Conservation (phyloP, 2,888 invertebrate genomes). For the Mystacides longicornis region DNA sequence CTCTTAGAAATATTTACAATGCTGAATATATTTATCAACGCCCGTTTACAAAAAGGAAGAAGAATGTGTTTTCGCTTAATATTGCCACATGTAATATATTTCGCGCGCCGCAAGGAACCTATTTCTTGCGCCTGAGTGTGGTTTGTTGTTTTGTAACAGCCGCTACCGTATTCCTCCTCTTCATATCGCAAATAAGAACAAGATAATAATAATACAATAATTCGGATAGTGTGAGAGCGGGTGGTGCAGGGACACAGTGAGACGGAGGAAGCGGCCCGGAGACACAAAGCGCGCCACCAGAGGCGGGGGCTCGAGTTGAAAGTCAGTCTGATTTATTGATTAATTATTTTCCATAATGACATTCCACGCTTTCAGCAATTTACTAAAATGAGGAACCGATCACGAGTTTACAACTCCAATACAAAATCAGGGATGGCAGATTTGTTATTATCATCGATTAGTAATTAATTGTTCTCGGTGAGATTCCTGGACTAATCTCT, state of each 20-base stretch:
- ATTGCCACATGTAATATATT: conserved; percentile 1
- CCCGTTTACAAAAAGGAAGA: conserved; percentile 1
- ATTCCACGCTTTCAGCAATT: conserved; percentile 7
- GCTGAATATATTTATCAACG: neutral
- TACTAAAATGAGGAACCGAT: conserved; percentile 1
- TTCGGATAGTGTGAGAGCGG: too few relatives aligned
- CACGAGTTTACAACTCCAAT: neutral
- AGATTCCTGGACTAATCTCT: too few relatives aligned
- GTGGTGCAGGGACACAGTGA: too few relatives aligned
- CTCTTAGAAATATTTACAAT: conserved; percentile 1
- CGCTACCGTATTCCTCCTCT: neutral
- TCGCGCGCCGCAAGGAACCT: neutral
- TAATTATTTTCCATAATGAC: conserved; percentile 18
- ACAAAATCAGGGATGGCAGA: neutral
- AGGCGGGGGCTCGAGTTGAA: neutral
- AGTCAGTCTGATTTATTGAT: conserved; percentile 13
- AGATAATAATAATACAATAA: neutral
- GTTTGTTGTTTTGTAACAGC: neutral
- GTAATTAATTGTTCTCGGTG: too few relatives aligned
- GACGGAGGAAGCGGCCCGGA: too few relatives aligned
- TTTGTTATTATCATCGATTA: neutral
- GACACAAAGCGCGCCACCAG: too few relatives aligned
- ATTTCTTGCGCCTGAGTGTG: neutral
- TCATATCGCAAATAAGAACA: neutral
- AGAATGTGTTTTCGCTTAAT: conserved; percentile 2